A percentile compares a stretch with the other conserved stretches of the same genome.
Evolutionary conservation across 2,113 vertebrate species (phyloP).

Genomic region (Bufo gargarizans): DNA sequence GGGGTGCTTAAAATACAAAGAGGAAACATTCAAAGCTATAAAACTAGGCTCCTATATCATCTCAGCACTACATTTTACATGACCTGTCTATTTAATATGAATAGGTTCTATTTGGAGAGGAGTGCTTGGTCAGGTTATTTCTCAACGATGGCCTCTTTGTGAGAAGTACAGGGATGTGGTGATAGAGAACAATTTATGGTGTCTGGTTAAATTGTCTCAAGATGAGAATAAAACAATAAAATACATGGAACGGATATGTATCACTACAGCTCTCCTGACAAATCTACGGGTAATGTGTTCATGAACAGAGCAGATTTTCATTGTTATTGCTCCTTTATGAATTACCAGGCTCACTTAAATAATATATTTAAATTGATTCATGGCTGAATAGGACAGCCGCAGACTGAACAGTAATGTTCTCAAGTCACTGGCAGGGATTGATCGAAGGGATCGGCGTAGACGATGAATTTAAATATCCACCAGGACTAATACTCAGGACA

Average conservation of each 20-base stretch:
- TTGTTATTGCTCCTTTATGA: slow-evolving; percentile 48
- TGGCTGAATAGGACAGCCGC: slow-evolving; percentile 10
- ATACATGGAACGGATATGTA: slow-evolving; percentile 54
- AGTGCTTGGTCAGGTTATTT: slow-evolving; percentile 23
- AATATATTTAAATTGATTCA: slow-evolving; percentile 43
- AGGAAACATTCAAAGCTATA: not conserved
- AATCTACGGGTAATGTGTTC: slow-evolving; percentile 48
- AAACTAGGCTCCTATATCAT: slow-evolving; percentile 1
- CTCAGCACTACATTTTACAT: not conserved
- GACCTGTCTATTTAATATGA: slow-evolving; percentile 25
- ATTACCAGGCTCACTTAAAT: slow-evolving; percentile 35
- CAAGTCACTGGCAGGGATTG: slow-evolving; percentile 27
- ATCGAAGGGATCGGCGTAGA: slow-evolving; percentile 9
- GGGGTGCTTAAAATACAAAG: slow-evolving; percentile 9
- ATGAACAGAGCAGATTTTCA: slow-evolving; percentile 47
- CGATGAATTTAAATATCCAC: not conserved
- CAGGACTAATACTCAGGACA: slow-evolving; percentile 21
- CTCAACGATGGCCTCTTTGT: slow-evolving; percentile 15
- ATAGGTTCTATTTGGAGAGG: slow-evolving; percentile 16
- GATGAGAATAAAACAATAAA: slow-evolving; percentile 59
- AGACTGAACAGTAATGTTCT: slow-evolving; percentile 8
- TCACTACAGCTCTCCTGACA: slow-evolving; percentile 53
- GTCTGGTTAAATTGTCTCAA: slow-evolving; percentile 56
- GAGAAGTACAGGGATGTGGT: not conserved
- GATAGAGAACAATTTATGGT: slow-evolving; percentile 53